phyloP scores from a whole-genome alignment of 2,888 invertebrate species.

The Lamellibrachia satsuma region DNA sequence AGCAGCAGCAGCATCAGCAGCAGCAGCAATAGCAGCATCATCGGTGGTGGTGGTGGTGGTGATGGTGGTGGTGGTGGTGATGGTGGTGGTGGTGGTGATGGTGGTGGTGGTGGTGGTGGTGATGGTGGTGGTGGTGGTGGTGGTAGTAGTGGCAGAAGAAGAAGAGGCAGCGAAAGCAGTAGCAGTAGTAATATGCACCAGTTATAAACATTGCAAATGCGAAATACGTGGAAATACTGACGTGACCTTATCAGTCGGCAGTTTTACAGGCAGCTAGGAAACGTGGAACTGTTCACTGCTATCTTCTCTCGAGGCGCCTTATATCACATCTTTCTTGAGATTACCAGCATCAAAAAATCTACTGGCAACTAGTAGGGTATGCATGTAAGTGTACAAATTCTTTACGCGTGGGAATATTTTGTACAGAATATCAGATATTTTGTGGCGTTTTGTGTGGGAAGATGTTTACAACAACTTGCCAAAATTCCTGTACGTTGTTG shows the following conservation, averaged over 20 bases:
- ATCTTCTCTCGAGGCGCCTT: background rate
- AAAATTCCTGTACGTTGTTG: no score
- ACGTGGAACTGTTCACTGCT: background rate
- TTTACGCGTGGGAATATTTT: background rate
- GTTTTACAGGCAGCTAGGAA: background rate
- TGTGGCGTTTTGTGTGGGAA: background rate
- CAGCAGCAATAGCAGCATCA: no score
- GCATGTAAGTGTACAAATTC: background rate
- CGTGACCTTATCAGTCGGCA: background rate
- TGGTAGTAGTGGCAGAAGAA: no score
- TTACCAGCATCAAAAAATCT: background rate
- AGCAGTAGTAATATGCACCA: background rate
- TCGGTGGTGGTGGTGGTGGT: no score
- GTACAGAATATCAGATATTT: background rate
- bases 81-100: no score
- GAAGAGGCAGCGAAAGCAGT: no score
- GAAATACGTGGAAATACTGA: background rate
- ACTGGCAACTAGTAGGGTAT: background rate
- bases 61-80: no score
- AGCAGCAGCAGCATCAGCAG: background rate
- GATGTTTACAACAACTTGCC: no score
- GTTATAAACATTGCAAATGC: background rate
- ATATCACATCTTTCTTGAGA: background rate
- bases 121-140: no score
- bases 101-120: no score